Conservation (phyloP, 2,888 invertebrate genomes). For the Netelia inedita region DNA sequence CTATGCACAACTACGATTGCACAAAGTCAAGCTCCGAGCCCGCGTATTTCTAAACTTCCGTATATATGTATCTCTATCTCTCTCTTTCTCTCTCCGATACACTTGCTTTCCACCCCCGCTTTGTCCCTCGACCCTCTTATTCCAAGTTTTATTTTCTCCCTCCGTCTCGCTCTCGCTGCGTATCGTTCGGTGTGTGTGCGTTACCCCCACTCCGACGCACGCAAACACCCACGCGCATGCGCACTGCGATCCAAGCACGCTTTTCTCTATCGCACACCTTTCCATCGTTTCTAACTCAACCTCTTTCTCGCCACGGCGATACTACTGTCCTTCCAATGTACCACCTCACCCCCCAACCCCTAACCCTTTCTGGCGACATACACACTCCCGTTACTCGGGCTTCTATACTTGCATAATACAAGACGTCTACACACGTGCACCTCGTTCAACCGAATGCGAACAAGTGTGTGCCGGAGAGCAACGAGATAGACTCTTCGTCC, state of each 20-base stretch:
- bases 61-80: slow-evolving; percentile 59
- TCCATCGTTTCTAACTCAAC: slow-evolving; percentile 20
- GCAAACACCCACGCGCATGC: not conserved
- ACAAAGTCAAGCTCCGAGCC: slow-evolving; percentile 79
- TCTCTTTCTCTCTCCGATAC: slow-evolving; percentile 61
- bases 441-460: slow-evolving; percentile 7
- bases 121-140: slow-evolving; percentile 11
- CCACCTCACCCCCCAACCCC: not conserved
- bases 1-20: no score
- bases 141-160: not conserved
- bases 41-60: slow-evolving; percentile 62
- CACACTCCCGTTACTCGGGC: not conserved
- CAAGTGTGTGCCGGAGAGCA: slow-evolving; percentile 17
- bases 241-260: not conserved
- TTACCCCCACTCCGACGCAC: no score
- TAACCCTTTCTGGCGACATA: not conserved
- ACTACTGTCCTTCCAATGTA: slow-evolving; percentile 1
- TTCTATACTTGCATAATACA: slow-evolving; percentile 14
- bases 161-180: slow-evolving; percentile 26
- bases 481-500: slow-evolving; percentile 44
- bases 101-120: not conserved
- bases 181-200: not conserved
- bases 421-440: slow-evolving; percentile 11
- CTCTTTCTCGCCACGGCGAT: slow-evolving; percentile 8
- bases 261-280: slow-evolving; percentile 42